Percentiles rank a stretch among this genome's conserved stretches.
phyloP scores from a whole-genome alignment of 2,888 invertebrate species.

The Cenopis cana region DNA sequence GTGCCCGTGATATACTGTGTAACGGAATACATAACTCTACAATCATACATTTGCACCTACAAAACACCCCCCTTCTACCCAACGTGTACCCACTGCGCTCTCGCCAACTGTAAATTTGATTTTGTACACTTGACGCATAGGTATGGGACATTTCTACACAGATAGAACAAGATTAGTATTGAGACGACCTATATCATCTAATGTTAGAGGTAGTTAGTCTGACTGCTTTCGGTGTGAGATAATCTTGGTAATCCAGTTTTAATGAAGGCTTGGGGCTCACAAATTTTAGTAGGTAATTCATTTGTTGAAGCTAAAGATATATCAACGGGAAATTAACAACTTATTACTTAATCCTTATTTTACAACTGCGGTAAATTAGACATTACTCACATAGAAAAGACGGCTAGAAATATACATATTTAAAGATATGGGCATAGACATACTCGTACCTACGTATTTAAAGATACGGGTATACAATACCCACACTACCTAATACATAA shows the following conservation, averaged over 20 bases:
- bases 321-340: too few species aligned
- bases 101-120: conserved; percentile 2
- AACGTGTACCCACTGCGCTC: background rate
- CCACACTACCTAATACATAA: too few species aligned
- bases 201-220: conserved; percentile 41
- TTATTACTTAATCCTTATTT: too few species aligned
- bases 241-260: conserved; percentile 1
- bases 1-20: conserved; percentile 60
- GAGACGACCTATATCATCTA: conserved; percentile 46
- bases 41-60: conserved; percentile 30
- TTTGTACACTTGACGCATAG: conserved; percentile 41
- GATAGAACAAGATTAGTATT: conserved; percentile 32
- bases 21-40: conserved; percentile 41
- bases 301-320: too few species aligned
- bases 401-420: too few species aligned
- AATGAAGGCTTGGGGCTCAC: background rate
- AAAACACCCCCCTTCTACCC: background rate
- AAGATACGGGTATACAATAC: too few species aligned
- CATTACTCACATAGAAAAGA: too few species aligned
- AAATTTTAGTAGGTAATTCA: too few species aligned
- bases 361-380: too few species aligned
- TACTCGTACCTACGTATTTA: too few species aligned
- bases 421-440: too few species aligned
- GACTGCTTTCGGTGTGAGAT: conserved; percentile 31
- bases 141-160: conserved; percentile 36